phyloP scores from a whole-genome alignment of 2,113 vertebrate genomes.

The Pseudorectes ferrugineus region DNA sequence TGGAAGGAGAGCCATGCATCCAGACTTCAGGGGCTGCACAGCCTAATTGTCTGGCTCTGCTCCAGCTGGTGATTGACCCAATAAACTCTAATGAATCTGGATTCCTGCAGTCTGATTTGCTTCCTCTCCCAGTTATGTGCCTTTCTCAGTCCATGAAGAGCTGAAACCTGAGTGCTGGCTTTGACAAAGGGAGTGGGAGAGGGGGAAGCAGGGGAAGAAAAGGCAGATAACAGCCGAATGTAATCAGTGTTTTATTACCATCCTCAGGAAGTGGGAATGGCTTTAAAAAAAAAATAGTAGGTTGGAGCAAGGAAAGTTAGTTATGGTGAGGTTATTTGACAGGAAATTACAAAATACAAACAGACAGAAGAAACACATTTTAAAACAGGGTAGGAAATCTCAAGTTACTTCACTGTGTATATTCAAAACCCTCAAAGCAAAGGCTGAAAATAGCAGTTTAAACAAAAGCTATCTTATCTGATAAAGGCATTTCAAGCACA shows the following conservation, averaged over 20 bases:
- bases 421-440: conserved; percentile 74
- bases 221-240: conserved; percentile 72
- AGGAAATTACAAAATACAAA: conserved; percentile 84
- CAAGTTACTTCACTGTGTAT: conserved; percentile 70
- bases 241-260: conserved; percentile 82
- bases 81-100: conserved; percentile 67
- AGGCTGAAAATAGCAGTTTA: conserved; percentile 78
- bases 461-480: conserved; percentile 81
- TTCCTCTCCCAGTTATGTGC: conserved; percentile 45
- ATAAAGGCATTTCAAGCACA: conserved; percentile 76
- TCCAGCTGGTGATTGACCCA: conserved; percentile 61
- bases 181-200: conserved; percentile 49
- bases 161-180: conserved; percentile 58
- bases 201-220: conserved; percentile 33
- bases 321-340: conserved; percentile 79
- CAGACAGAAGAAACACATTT: conserved; percentile 78
- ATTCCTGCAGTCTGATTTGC: conserved; percentile 65
- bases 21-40: not conserved
- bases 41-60: conserved; percentile 32
- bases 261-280: conserved; percentile 74
- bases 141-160: conserved; percentile 11
- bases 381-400: conserved; percentile 75
- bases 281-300: conserved; percentile 13
- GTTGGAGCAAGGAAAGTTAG: conserved; percentile 78
- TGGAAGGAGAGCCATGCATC: not conserved